Evolutionary conservation across 2,888 invertebrate genomes (phyloP).

Genomic region (Ellobium chinense): DNA sequence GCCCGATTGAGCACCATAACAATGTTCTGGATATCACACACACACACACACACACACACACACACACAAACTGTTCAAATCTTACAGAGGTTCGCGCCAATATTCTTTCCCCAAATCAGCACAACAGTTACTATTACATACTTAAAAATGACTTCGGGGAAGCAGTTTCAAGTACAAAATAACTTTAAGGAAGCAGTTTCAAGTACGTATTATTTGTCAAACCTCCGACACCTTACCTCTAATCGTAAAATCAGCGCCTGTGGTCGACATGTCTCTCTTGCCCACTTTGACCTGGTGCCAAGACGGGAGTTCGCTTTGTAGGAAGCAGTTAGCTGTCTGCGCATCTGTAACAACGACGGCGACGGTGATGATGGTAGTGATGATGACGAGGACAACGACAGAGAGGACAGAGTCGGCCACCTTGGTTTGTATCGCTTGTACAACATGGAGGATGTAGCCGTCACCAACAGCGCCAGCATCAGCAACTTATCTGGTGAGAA

Average conservation of each 20-base stretch:
- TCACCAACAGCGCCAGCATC: conserved; percentile 22
- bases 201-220: too few relatives aligned
- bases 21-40: too few relatives aligned
- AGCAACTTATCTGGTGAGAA: conserved; percentile 13
- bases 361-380: neutral
- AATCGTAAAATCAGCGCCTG: conserved; percentile 10
- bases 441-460: conserved; percentile 35
- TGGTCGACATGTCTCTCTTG: conserved; percentile 18
- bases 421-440: conserved; percentile 35
- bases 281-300: conserved; percentile 17
- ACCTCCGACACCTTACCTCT: too few relatives aligned
- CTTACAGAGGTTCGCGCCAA: too few relatives aligned
- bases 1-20: too few relatives aligned
- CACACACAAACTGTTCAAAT: too few relatives aligned
- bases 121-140: too few relatives aligned
- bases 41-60: too few relatives aligned
- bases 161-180: too few relatives aligned
- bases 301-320: conserved; percentile 24
- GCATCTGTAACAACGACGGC: conserved; percentile 12
- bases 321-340: conserved; percentile 9
- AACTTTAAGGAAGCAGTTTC: too few relatives aligned
- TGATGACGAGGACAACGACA: neutral
- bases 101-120: too few relatives aligned
- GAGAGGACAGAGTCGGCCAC: conserved; percentile 16
- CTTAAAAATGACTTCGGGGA: too few relatives aligned